phyloP scores from a whole-genome alignment of 2,888 invertebrate species.

The Eulithis prunata region DNA sequence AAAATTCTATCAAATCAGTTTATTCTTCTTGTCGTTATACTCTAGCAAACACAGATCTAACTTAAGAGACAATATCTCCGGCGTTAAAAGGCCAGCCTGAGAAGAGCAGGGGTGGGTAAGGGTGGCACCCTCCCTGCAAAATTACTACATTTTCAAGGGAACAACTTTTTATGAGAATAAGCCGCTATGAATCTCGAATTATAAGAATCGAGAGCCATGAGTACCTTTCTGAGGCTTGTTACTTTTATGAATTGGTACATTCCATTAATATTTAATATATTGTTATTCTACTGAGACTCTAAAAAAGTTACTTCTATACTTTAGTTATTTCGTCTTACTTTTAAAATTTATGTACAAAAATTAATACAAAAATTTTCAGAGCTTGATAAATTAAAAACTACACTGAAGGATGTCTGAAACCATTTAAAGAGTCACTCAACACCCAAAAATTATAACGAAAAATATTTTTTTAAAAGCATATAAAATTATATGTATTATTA shows the following conservation, averaged over 20 bases:
- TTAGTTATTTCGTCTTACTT: too few species aligned
- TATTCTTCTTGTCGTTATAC: conserved; percentile 64
- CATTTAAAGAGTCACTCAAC: too few species aligned
- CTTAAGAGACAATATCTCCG: conserved; percentile 82
- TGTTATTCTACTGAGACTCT: too few species aligned
- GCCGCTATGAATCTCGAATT: conserved; percentile 83
- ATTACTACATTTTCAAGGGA: conserved; percentile 84
- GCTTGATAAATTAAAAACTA: too few species aligned
- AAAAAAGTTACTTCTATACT: too few species aligned
- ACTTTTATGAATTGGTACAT: background rate
- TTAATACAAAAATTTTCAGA: too few species aligned
- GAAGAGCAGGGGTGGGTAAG: conserved; percentile 63
- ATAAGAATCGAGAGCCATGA: conserved; percentile 70
- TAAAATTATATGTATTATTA: too few species aligned
- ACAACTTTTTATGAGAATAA: conserved; percentile 84
- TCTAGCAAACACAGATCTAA: conserved; percentile 80
- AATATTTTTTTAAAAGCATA: background rate
- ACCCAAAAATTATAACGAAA: too few species aligned
- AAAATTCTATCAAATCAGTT: conserved; percentile 29
- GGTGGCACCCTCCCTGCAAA: conserved; percentile 72
- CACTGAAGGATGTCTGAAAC: too few species aligned
- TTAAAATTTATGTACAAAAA: too few species aligned
- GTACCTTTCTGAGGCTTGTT: conserved; percentile 44
- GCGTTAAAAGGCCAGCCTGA: conserved; percentile 82
- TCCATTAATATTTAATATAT: too few species aligned